phyloP scores from a whole-genome alignment of 2,113 vertebrate genomes.

The Elaphurus davidianus region DNA sequence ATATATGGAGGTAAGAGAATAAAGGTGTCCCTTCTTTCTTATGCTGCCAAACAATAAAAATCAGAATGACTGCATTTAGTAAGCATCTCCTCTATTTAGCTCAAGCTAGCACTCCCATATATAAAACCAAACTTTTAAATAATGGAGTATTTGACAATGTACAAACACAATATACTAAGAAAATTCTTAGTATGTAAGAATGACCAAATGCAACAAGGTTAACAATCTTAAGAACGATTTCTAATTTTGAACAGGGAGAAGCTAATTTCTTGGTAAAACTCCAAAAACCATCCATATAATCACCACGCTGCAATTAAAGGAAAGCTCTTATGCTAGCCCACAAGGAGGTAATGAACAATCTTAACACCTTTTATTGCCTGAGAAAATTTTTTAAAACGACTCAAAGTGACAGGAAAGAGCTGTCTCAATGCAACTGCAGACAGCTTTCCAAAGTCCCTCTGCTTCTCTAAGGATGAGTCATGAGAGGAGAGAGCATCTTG shows the following conservation, averaged over 20 bases:
- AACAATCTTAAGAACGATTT: background rate
- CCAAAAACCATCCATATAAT: background rate
- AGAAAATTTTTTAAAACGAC: conserved; percentile 38
- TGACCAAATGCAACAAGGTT: background rate
- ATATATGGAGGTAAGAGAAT: background rate
- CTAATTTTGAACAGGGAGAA: background rate
- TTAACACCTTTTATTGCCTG: conserved; percentile 57
- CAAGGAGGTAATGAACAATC: conserved; percentile 33
- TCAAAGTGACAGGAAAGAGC: conserved; percentile 55
- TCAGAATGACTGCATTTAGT: background rate
- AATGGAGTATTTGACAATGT: background rate
- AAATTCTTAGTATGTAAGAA: background rate
- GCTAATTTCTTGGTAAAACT: conserved; percentile 26
- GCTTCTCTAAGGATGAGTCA: conserved; percentile 60
- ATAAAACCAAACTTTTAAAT: background rate
- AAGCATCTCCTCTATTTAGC: background rate
- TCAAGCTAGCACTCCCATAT: background rate
- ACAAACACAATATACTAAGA: background rate
- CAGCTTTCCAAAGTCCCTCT: conserved; percentile 60
- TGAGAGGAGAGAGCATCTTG: conserved; percentile 35
- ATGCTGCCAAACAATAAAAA: conserved; percentile 57
- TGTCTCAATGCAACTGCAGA: conserved; percentile 31
- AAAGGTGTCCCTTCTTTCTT: conserved; percentile 24
- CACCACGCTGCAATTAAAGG: background rate
- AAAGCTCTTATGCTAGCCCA: conserved; percentile 8